Evolutionary conservation across 1,140 invertebrate genomes (phyloP).

Genomic region (Babylonia areolata): DNA sequence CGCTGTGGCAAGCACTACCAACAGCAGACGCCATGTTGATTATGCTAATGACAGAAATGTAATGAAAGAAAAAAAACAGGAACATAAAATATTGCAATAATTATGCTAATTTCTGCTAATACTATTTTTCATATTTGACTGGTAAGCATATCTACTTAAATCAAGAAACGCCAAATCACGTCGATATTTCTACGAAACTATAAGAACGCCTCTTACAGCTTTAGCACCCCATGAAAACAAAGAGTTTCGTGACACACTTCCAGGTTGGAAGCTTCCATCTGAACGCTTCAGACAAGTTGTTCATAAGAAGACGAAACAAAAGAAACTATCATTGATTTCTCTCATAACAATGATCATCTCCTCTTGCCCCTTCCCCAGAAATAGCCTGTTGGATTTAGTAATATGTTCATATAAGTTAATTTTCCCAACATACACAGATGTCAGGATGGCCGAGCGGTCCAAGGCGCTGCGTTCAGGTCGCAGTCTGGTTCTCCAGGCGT

Average conservation of each 20-base stretch:
- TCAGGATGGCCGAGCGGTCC: constrained; percentile 72
- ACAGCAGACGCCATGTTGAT: constrained; percentile 88
- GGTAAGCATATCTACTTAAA: background rate
- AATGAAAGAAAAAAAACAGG: background rate
- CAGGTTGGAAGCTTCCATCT: too few relatives aligned
- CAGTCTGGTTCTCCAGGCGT: constrained; percentile 71
- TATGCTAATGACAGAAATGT: constrained; percentile 56
- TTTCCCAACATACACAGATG: background rate
- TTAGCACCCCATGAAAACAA: too few relatives aligned
- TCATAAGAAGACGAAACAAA: too few relatives aligned
- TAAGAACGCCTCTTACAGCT: background rate
- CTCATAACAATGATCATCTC: too few relatives aligned
- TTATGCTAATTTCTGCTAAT: background rate
- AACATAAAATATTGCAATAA: constrained; percentile 22
- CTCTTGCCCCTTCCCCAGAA: too few relatives aligned
- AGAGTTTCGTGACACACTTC: too few relatives aligned
- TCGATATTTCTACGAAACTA: background rate
- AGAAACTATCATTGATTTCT: too few relatives aligned
- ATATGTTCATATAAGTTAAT: too few relatives aligned
- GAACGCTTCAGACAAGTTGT: too few relatives aligned
- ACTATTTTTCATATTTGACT: background rate
- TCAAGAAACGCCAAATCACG: background rate
- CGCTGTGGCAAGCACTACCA: constrained; percentile 87
- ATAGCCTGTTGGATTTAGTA: too few relatives aligned
- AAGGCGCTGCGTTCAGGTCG: constrained; percentile 74